These are phyloP conservation scores for Chiloscyllium plagiosum DNA, from an alignment of 2,113 vertebrate genomes.

Conservation along the genomic window DNA sequence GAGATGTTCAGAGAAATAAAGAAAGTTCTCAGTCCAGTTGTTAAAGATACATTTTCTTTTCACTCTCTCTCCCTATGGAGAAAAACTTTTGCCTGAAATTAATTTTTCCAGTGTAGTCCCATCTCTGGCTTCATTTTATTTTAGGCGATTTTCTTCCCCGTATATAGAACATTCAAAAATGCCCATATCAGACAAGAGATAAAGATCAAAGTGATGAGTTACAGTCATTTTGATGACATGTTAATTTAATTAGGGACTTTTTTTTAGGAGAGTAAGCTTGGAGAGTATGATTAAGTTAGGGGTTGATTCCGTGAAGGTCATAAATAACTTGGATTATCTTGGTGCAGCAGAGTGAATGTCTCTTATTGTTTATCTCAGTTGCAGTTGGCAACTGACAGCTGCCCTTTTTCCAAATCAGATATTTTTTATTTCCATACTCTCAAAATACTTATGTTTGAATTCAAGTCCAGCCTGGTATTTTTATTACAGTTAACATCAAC, in stretches of 20 bases:
- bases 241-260: neutral
- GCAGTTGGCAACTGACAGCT: neutral
- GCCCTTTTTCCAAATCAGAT: constrained; percentile 7
- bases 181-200: too few species aligned
- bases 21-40: too few species aligned
- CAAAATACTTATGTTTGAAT: neutral
- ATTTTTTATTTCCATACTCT: neutral
- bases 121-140: too few species aligned
- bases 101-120: too few species aligned
- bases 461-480: neutral
- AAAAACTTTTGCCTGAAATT: too few species aligned
- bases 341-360: neutral
- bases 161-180: too few species aligned
- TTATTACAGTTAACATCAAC: constrained; percentile 18
- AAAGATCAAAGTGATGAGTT: too few species aligned
- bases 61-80: too few species aligned
- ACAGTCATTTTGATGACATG: too few species aligned
- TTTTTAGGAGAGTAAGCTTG: neutral
- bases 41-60: too few species aligned
- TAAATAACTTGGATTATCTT: neutral
- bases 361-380: neutral
- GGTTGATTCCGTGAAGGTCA: neutral
- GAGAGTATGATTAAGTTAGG: neutral
- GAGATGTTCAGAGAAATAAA: too few species aligned
- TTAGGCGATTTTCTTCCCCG: too few species aligned